phyloP scores from a whole-genome alignment of 2,888 invertebrate genomes.

The Drosophila acutilabella region DNA sequence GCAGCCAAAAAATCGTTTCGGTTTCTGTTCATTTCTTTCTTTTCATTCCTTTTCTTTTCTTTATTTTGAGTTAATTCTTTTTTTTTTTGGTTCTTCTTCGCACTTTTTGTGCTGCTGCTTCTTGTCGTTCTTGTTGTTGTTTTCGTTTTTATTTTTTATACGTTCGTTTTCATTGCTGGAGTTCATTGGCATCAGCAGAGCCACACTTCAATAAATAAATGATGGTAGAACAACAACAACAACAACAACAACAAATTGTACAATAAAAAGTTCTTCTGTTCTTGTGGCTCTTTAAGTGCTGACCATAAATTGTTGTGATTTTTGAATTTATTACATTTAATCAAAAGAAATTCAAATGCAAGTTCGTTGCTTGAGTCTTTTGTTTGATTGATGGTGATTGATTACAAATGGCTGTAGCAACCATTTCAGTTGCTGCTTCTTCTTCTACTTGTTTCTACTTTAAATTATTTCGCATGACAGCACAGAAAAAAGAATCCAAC shows the following conservation, averaged over 20 bases:
- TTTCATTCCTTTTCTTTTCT: slow-evolving; percentile 31
- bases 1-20: slow-evolving; percentile 63
- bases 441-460: slow-evolving; percentile 16
- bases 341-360: slow-evolving; percentile 46
- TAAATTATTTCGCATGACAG: slow-evolving; percentile 75
- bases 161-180: slow-evolving; percentile 84
- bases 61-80: slow-evolving; percentile 29
- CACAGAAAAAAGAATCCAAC: slow-evolving; percentile 18
- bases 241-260: slow-evolving; percentile 33
- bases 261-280: background rate
- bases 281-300: slow-evolving; percentile 25
- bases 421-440: slow-evolving; percentile 25
- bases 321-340: slow-evolving; percentile 71
- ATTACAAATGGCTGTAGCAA: slow-evolving; percentile 65
- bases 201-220: slow-evolving; percentile 74
- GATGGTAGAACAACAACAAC: slow-evolving; percentile 56
- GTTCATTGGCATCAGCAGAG: slow-evolving; percentile 75
- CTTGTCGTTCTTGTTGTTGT: slow-evolving; percentile 62
- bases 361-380: slow-evolving; percentile 68
- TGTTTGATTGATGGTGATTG: slow-evolving; percentile 64
- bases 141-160: slow-evolving; percentile 77
- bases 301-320: slow-evolving; percentile 52
- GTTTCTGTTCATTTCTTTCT: slow-evolving; percentile 57
- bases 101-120: slow-evolving; percentile 21
- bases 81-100: slow-evolving; percentile 57